phyloP scores from a whole-genome alignment of 2,113 vertebrate species.

The Mesembrinibis cayennensis region DNA sequence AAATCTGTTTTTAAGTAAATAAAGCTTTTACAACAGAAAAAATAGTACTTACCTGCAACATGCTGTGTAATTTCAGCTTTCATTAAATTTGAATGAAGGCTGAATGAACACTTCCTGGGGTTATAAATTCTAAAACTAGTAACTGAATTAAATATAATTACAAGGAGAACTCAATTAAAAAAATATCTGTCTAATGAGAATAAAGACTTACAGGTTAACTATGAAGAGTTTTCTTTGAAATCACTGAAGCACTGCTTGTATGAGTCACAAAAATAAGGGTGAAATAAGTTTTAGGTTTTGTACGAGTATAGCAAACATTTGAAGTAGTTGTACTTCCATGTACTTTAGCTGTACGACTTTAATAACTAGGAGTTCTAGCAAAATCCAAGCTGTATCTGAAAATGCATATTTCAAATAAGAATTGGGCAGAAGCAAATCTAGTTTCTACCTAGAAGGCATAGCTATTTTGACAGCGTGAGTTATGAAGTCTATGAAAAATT shows the following conservation, averaged over 20 bases:
- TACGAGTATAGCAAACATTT: neutral
- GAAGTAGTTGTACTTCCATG: neutral
- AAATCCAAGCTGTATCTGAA: neutral
- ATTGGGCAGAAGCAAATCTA: neutral
- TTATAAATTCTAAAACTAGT: conserved; percentile 16
- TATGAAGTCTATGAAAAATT: neutral
- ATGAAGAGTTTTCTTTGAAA: neutral
- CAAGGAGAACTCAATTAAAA: neutral
- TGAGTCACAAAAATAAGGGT: neutral
- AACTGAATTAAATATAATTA: conserved; percentile 35
- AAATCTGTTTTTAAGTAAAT: neutral
- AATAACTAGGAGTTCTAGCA: neutral
- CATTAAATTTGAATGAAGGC: neutral
- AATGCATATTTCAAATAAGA: neutral
- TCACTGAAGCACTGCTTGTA: neutral
- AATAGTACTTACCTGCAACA: neutral
- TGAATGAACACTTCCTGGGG: neutral
- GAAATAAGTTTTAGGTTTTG: neutral
- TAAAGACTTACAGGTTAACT: neutral
- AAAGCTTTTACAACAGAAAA: neutral
- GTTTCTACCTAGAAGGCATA: neutral
- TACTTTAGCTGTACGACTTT: neutral
- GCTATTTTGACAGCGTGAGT: neutral
- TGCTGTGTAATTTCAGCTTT: conserved; percentile 34
- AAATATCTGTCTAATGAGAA: neutral